phyloP scores from a whole-genome alignment of 2,113 vertebrate species.

The Sclerurus mexicanus region DNA sequence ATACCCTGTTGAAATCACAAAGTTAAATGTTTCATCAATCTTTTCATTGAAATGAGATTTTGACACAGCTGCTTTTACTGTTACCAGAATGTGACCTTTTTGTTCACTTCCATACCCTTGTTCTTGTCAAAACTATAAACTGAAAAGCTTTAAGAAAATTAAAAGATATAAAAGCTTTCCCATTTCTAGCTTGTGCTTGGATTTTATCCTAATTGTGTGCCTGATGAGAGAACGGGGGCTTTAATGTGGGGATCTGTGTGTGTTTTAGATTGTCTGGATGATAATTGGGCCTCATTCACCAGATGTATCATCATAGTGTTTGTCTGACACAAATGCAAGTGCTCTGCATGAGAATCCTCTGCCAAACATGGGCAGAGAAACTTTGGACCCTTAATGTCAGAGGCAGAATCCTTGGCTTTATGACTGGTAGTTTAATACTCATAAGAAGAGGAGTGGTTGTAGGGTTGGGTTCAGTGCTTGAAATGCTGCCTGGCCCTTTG shows the following conservation, averaged over 20 bases:
- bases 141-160: background rate
- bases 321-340: background rate
- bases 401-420: background rate
- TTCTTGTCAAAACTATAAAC: background rate
- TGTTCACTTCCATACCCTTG: background rate
- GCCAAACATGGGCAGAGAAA: background rate
- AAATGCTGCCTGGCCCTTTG: background rate
- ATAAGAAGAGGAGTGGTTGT: rapidly evolving
- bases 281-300: background rate
- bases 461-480: background rate
- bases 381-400: background rate
- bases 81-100: background rate
- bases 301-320: background rate
- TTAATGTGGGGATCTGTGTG: background rate
- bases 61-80: background rate
- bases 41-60: background rate
- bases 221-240: background rate
- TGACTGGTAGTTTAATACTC: rapidly evolving
- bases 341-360: background rate
- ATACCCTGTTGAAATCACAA: background rate
- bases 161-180: background rate
- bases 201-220: background rate
- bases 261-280: background rate
- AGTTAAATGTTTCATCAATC: background rate
- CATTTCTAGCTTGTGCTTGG: background rate